phyloP scores from a whole-genome alignment of 2,888 invertebrate genomes.

The Conomelus anceps region DNA sequence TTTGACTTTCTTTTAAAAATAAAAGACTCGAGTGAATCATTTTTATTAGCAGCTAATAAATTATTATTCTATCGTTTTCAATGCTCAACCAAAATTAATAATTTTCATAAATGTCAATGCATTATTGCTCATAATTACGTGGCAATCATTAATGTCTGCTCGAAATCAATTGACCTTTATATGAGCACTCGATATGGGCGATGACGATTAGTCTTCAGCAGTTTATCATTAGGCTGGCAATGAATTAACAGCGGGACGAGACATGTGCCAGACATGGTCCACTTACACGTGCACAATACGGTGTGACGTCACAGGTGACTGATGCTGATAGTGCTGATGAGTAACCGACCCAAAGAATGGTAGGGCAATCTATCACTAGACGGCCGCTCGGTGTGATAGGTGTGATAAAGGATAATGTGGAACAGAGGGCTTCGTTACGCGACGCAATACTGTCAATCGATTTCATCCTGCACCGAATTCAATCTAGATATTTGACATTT shows the following conservation, averaged over 20 bases:
- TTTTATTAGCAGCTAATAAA: no score
- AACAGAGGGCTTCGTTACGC: background rate
- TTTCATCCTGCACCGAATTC: background rate
- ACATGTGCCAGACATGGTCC: background rate
- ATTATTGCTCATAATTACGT: background rate
- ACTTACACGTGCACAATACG: background rate
- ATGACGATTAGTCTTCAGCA: background rate
- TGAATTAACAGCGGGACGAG: background rate
- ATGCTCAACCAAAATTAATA: no score
- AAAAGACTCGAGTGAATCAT: no score
- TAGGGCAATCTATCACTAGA: background rate
- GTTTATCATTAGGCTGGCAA: background rate
- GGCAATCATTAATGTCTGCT: background rate
- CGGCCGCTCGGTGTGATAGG: background rate
- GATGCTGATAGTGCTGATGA: background rate
- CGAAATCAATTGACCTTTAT: background rate
- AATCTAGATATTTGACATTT: background rate
- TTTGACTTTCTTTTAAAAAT: no score
- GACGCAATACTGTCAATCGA: background rate
- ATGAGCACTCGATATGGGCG: background rate
- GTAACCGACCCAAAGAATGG: background rate
- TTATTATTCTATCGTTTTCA: no score
- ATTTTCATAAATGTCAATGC: background rate
- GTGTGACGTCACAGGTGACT: background rate
- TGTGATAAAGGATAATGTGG: background rate